A percentile compares a stretch with the other conserved stretches of the same genome.
phyloP scores from a whole-genome alignment of 1,140 invertebrate species.

The Dendroctonus valens region DNA sequence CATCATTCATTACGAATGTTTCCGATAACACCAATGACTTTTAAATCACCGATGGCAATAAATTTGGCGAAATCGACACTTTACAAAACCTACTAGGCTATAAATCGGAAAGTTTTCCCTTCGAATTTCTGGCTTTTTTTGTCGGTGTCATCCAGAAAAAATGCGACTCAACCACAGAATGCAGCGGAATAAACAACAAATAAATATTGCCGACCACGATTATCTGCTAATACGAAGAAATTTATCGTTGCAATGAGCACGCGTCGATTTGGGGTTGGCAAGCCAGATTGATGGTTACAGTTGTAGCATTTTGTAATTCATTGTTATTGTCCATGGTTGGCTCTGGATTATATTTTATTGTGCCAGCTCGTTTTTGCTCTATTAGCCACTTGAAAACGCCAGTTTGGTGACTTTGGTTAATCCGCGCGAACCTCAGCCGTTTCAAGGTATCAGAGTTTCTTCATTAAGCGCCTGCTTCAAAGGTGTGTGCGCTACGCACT shows the following conservation, averaged over 20 bases:
- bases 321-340: slow-evolving; percentile 22
- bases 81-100: slow-evolving; percentile 7
- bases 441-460: neutral
- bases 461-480: neutral
- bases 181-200: slow-evolving; percentile 26
- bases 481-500: slow-evolving; percentile 5
- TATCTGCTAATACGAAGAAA: slow-evolving; percentile 34
- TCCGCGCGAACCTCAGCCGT: neutral
- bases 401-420: neutral
- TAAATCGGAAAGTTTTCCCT: slow-evolving; percentile 8
- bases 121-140: slow-evolving; percentile 1
- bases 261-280: slow-evolving; percentile 28
- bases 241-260: slow-evolving; percentile 32
- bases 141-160: neutral
- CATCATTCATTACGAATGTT: too few species aligned
- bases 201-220: slow-evolving; percentile 29
- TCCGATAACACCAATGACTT: too few species aligned
- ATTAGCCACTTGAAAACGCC: neutral
- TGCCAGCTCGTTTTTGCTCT: neutral
- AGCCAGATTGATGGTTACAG: slow-evolving; percentile 32
- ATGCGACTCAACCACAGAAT: slow-evolving; percentile 16
- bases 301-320: slow-evolving; percentile 31
- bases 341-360: slow-evolving; percentile 1
- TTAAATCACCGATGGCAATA: slow-evolving; percentile 4
- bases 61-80: slow-evolving; percentile 5